Conservation (phyloP, 2,113 vertebrate genomes). For the Rhadina sibilatrix region DNA sequence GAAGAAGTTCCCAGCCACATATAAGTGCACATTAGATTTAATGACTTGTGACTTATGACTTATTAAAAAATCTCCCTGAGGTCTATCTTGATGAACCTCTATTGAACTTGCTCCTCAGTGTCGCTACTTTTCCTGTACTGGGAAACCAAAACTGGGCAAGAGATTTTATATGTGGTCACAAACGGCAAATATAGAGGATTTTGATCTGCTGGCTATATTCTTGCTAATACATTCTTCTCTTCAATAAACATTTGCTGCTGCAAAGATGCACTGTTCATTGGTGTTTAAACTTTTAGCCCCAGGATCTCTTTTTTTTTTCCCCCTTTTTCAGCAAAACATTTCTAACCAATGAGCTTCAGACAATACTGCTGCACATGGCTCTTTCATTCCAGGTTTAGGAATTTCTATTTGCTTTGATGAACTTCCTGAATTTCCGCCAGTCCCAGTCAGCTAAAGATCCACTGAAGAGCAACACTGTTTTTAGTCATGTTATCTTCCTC, state of each 20-base stretch:
- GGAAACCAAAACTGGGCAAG: neutral
- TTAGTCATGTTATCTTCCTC: neutral
- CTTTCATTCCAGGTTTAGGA: neutral
- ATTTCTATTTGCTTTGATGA: neutral
- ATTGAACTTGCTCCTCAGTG: neutral
- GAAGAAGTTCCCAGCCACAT: neutral
- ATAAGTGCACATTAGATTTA: neutral
- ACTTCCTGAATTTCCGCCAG: neutral
- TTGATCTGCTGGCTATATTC: neutral
- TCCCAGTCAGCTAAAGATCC: neutral
- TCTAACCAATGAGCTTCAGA: neutral
- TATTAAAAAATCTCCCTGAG: neutral
- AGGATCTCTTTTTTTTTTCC: rapidly evolving
- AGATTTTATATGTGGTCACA: neutral
- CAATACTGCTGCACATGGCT: neutral
- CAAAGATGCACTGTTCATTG: neutral
- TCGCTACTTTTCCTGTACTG: neutral
- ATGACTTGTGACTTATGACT: neutral
- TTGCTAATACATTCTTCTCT: neutral
- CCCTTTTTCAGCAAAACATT: neutral
- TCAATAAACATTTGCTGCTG: neutral
- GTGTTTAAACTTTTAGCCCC: neutral
- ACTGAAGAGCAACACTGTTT: neutral
- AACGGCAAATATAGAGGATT: neutral
- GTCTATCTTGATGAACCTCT: neutral